Evolutionary conservation across 2,113 vertebrate genomes (phyloP).

Genomic region (Macheiramphus alcinus): DNA sequence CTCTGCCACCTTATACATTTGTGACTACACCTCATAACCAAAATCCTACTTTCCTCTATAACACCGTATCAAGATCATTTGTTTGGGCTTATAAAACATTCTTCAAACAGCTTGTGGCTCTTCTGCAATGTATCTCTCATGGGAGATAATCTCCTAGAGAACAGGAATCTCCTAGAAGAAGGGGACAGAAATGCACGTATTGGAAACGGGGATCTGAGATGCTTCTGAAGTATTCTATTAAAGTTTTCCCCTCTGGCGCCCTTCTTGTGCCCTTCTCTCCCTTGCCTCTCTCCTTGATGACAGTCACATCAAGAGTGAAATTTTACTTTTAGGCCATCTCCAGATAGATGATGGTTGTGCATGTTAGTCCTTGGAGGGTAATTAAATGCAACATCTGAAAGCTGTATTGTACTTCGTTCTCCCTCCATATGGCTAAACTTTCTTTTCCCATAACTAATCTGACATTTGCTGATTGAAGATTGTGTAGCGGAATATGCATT

Average conservation of each 20-base stretch:
- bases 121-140: not conserved
- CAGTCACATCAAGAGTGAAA: not conserved
- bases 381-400: not conserved
- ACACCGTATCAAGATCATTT: not conserved
- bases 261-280: not conserved
- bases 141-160: not conserved
- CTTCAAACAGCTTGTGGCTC: not conserved
- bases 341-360: not conserved
- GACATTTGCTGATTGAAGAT: not conserved
- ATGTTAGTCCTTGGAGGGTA: not conserved
- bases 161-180: not conserved
- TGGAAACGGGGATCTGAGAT: not conserved
- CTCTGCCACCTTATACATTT: not conserved
- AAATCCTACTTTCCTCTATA: not conserved
- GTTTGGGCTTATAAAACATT: not conserved
- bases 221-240: not conserved
- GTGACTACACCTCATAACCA: not conserved
- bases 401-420: not conserved
- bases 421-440: not conserved
- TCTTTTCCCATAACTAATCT: not conserved
- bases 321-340: not conserved
- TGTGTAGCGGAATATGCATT: not conserved
- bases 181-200: not conserved
- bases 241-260: not conserved
- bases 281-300: not conserved